These are phyloP conservation scores for Triplophysa tibetana DNA, from an alignment of 2,113 vertebrate species.

Conservation along the genomic window DNA sequence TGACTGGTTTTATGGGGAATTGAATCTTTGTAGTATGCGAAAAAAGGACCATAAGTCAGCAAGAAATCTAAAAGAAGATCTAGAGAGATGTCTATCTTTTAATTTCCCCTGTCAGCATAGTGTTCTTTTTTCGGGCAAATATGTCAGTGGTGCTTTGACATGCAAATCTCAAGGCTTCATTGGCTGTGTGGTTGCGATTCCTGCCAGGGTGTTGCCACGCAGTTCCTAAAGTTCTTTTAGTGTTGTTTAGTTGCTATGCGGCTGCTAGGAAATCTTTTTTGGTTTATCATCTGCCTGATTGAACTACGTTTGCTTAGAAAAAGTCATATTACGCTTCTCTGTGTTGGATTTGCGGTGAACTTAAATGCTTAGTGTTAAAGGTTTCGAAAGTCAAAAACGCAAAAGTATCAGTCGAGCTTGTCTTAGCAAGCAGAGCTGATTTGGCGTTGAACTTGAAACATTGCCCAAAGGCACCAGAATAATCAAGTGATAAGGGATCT, in stretches of 20 bases:
- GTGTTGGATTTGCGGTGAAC: no score
- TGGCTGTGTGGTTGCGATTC: not conserved
- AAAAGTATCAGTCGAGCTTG: no score
- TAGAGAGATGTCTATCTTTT: constrained; percentile 32
- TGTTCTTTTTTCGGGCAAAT: not conserved
- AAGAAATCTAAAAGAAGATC: constrained; percentile 54
- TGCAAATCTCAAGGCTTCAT: not conserved
- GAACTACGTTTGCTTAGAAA: no score
- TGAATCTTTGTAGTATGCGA: constrained; percentile 36
- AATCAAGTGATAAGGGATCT: no score
- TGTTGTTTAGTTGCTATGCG: not conserved
- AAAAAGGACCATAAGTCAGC: constrained; percentile 44
- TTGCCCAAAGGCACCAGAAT: no score
- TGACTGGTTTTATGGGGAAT: constrained; percentile 5
- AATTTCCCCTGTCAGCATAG: constrained; percentile 26
- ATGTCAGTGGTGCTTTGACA: not conserved
- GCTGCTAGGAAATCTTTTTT: not conserved
- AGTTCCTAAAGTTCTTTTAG: not conserved
- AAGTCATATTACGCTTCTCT: no score
- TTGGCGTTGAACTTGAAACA: no score
- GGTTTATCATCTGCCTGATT: no score
- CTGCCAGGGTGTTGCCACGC: not conserved
- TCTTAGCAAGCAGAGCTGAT: no score
- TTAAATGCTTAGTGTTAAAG: no score
- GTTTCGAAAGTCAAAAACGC: no score